Conservation (phyloP, 1,140 invertebrate species). For the Hetaerina americana region DNA sequence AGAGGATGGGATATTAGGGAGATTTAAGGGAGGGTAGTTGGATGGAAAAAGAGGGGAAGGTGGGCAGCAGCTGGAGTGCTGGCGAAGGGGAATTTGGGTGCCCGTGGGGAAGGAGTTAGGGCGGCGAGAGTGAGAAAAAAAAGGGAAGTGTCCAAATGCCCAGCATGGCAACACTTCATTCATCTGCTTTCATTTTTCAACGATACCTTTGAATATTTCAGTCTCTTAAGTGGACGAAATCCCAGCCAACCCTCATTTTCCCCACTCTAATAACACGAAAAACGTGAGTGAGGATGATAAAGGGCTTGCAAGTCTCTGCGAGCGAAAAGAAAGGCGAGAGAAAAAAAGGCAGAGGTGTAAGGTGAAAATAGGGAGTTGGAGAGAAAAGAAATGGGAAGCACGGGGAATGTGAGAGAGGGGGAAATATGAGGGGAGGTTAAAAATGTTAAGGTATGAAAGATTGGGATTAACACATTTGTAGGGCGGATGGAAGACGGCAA, state of each 20-base stretch:
- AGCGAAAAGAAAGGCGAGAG: background rate
- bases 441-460: background rate
- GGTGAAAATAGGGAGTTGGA: background rate
- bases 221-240: background rate
- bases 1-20: too few relatives aligned
- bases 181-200: background rate
- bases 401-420: too few relatives aligned
- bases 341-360: background rate
- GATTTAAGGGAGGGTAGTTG: too few relatives aligned
- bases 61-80: too few relatives aligned
- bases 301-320: too few relatives aligned
- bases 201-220: background rate
- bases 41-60: too few relatives aligned
- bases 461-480: background rate
- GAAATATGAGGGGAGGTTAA: background rate
- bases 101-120: too few relatives aligned
- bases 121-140: too few relatives aligned
- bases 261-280: background rate
- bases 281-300: background rate
- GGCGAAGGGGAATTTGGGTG: too few relatives aligned
- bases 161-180: background rate
- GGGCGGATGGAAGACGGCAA: background rate
- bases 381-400: background rate
- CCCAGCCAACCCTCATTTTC: background rate
- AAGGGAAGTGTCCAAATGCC: background rate